Percentiles rank a stretch among this genome's conserved stretches.
Conservation (phyloP, 2,888 invertebrate species). For the Priocnemis perturbator region DNA sequence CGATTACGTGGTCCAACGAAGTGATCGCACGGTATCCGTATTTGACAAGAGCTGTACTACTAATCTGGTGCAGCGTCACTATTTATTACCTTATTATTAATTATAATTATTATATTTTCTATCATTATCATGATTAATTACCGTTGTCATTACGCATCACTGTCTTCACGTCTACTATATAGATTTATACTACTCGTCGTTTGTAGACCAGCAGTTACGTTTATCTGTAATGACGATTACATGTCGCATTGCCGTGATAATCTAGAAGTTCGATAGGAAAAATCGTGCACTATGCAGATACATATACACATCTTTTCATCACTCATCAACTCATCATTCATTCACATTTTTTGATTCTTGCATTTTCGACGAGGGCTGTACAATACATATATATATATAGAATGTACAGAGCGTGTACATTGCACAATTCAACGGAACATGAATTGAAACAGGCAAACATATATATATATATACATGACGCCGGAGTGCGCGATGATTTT, state of each 20-base stretch:
- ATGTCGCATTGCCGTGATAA: constrained; percentile 3
- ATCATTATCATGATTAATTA: constrained; percentile 38
- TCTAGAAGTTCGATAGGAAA: constrained; percentile 7
- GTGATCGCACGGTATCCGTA: constrained; percentile 35
- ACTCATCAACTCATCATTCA: neutral
- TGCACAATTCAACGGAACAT: constrained; percentile 43
- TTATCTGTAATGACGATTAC: constrained; percentile 8
- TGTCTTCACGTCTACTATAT: constrained; percentile 26
- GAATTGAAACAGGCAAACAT: neutral
- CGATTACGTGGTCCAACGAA: constrained; percentile 13
- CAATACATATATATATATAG: neutral
- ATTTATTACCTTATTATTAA: constrained; percentile 51
- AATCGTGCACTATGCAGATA: constrained; percentile 6
- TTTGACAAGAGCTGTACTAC: constrained; percentile 51
- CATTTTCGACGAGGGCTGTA: constrained; percentile 29
- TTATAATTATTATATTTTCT: constrained; percentile 30
- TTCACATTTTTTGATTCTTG: constrained; percentile 15
- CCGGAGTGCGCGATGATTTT: no score
- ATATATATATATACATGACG: no score
- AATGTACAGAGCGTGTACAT: constrained; percentile 23
- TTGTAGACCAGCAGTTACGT: no score
- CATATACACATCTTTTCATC: neutral
- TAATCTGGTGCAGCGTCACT: constrained; percentile 49
- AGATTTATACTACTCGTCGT: constrained; percentile 7
- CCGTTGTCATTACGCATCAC: constrained; percentile 38